Evolutionary conservation across 2,797 vertebrate species (phyloP), one percentile per base, ranked within the genome.

Genomic region (Myotis daubentonii): DNA sequence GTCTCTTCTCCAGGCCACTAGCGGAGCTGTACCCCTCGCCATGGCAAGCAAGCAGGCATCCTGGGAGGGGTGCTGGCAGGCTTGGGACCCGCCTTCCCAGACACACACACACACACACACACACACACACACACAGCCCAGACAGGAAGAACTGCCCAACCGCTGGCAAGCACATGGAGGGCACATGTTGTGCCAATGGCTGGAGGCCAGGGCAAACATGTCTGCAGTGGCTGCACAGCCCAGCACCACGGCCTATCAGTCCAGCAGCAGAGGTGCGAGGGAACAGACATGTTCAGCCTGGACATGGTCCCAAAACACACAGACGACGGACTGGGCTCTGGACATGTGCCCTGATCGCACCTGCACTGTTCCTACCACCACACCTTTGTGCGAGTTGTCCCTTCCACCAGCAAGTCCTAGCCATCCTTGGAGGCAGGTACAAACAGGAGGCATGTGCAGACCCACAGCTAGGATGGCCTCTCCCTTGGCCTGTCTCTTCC

Each of bases 291-390:
- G 80, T 76, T 92, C 94, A 57, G 75, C 65, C 0, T 8, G 81
- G 74, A 94, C 93, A 93, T 8, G 57, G 94, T 87, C 94, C 93
- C 68, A 85, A 94, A 93, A 95, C 95, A 93, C 47, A 81, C 11
- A 41, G 4, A 9, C 68, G 88, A 71, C 55, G 82, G 41, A 84
- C 36, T 19, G 76, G 93, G 47, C 62, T 10, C 23, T 8, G 82
- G 17, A 0, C 49, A 8, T 55, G 6, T 85, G 88, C 36, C 88
- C 79, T 53, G 84, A 60, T 30, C 5, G 1, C 30, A 3, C 8
- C 23, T 6, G 70, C 16, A 15, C 78, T 2, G 36, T 3, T n/a
- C 30, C 44, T 47, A 19, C 41, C 41, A n/a, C 60, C 11, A 15
- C 1, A 3, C 33, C 57, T 53, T 51, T 23, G 7, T 6, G n/a